Base-by-base conservation (phyloP, 2,113 vertebrate genomes). In the Gopherus flavomarginatus region DNA sequence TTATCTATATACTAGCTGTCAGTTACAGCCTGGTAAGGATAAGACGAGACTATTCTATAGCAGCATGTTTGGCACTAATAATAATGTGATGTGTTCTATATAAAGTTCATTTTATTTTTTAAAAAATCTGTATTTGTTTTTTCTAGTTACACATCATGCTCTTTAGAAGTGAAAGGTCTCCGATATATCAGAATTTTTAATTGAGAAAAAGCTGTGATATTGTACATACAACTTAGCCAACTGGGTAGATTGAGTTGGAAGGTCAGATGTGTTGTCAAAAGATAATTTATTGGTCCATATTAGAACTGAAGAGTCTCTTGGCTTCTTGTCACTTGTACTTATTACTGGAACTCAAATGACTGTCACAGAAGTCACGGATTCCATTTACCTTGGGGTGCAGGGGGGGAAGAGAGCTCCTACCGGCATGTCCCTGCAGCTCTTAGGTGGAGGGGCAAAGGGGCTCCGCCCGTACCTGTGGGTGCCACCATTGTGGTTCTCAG, bases 1-100 rank as follows among this genome's bases (percentile, higher is more conserved):
- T 72, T 11, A n/a, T 72, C n/a, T 96, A 96, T 31, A 87, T 92
- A 94, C 80, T 94, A 95, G 94, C 95, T 97, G 96, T 97, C 96
- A 97, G 97, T 96, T 96, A 90, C 95, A 97, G 96, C 96, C 95
- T 96, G 95, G 96, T 95, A 90, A 93, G 93, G 96, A 92, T 97
- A 95, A 97, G 93, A 96, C 95, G 92, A 97, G 95, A 95, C 92
- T 87, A 29, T 90, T 31, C 81, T 95, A 85, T 93, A 87, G 96
- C 96, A 96, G 95, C 95, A 97, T n/a, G 29, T 65, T 35, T 17
- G 31, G 14, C 62, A 31, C 31, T 31, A 94, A 90, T 87, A 83
- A 53, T 95, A 93, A 97, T 93, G 81, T 81, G 96, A 95, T 92
- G 93, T 83, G 81, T 94, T 90, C 83, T 85, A 92, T 95, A 88